A percentile compares a stretch with the other conserved stretches of the same genome.
These are phyloP conservation scores for Neoarius graeffei DNA, from an alignment of 2,113 vertebrate genomes.

Conservation along the genomic window DNA sequence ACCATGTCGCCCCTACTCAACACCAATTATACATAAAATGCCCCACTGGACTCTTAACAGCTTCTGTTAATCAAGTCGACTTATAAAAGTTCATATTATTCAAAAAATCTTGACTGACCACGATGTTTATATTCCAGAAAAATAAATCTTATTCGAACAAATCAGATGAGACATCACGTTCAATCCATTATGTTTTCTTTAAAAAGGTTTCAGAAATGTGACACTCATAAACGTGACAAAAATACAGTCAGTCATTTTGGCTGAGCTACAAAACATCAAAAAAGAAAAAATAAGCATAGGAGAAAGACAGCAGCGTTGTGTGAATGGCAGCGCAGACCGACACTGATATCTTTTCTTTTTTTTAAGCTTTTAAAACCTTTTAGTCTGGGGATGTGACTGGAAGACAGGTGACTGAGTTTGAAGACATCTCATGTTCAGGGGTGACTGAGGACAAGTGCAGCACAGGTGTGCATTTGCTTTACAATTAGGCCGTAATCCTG, in stretches of 20 bases:
- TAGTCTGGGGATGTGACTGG: not conserved
- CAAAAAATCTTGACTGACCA: not conserved
- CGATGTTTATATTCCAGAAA: not conserved
- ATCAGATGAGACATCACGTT: not conserved
- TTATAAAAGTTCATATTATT: not conserved
- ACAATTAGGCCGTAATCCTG: constrained; percentile 17
- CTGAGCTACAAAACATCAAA: not conserved
- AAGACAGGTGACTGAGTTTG: not conserved
- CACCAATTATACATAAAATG: not conserved
- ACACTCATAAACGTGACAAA: not conserved
- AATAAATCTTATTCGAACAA: not conserved
- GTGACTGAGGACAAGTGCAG: constrained; percentile 25
- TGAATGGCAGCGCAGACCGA: not conserved
- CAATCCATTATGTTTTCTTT: not conserved
- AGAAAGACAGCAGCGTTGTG: constrained; percentile 3
- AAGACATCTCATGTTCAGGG: constrained; percentile 25
- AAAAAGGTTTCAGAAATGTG: not conserved
- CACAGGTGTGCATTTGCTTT: constrained; percentile 33
- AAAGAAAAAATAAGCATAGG: not conserved
- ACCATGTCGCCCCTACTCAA: no score
- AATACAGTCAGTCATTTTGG: constrained; percentile 29
- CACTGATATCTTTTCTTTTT: not conserved
- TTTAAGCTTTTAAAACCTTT: not conserved
- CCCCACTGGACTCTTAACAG: not conserved
- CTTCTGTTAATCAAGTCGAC: not conserved